phyloP scores from a whole-genome alignment of 2,113 vertebrate species.

The Perca schrenkii region DNA sequence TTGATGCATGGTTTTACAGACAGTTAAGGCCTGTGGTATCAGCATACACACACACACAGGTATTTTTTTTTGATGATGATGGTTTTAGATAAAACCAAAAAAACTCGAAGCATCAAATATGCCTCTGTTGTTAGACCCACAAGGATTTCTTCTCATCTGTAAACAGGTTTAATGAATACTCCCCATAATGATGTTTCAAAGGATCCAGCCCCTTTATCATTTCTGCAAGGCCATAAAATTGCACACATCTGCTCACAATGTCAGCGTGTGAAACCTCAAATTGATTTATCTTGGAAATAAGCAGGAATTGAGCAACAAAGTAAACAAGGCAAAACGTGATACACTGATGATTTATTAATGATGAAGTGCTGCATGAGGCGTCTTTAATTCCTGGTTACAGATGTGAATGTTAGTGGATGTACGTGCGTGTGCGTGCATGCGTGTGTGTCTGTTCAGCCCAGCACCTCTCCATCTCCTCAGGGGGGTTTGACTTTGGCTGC shows the following conservation, averaged over 20 bases:
- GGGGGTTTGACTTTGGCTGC: constrained; percentile 53
- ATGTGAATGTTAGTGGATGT: constrained; percentile 5
- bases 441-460: constrained; percentile 10
- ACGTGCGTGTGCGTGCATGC: constrained; percentile 13
- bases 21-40: too few species aligned
- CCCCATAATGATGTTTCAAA: not conserved
- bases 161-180: too few species aligned
- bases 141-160: too few species aligned
- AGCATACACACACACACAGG: too few species aligned
- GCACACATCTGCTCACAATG: not conserved
- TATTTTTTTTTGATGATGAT: too few species aligned
- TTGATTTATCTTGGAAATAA: not conserved
- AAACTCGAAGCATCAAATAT: too few species aligned
- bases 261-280: not conserved
- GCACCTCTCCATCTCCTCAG: constrained; percentile 34
- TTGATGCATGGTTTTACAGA: too few species aligned
- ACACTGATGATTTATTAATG: not conserved
- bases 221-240: not conserved
- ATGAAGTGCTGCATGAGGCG: not conserved
- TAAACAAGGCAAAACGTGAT: not conserved
- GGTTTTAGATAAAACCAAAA: too few species aligned
- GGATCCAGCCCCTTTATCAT: not conserved
- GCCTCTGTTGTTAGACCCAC: too few species aligned
- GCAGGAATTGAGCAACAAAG: not conserved
- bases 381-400: constrained; percentile 3